Percentiles rank a stretch among this genome's conserved stretches.
Conservation (phyloP, 2,113 vertebrate genomes). For the Lucifuga dentata region DNA sequence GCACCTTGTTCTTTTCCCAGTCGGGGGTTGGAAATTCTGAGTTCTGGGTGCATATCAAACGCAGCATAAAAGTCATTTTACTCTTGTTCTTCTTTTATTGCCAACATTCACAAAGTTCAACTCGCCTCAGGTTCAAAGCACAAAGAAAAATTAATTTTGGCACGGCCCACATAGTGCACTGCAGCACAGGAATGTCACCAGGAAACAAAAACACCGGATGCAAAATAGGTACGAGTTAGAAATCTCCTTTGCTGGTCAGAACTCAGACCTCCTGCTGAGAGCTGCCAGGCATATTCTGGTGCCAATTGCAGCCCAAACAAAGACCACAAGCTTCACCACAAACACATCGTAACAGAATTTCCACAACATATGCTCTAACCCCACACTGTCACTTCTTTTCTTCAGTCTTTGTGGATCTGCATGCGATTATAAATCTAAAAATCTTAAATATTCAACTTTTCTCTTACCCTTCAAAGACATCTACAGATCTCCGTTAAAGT, state of each 20-base stretch:
- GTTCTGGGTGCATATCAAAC: too few relatives aligned
- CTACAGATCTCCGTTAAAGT: too few relatives aligned
- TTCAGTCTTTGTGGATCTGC: conserved; percentile 43
- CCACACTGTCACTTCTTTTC: conserved; percentile 12
- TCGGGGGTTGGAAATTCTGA: too few relatives aligned
- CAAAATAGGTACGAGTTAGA: conserved; percentile 33
- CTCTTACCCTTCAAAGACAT: too few relatives aligned
- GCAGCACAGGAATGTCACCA: too few relatives aligned
- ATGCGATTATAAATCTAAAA: conserved; percentile 59
- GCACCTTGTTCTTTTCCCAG: too few relatives aligned
- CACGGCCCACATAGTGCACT: too few relatives aligned
- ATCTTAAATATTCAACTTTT: not conserved
- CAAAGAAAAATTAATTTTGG: too few relatives aligned
- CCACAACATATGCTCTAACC: conserved; percentile 31
- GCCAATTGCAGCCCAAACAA: conserved; percentile 58
- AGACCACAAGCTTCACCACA: conserved; percentile 51
- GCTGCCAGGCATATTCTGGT: conserved; percentile 69
- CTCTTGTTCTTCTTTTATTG: too few relatives aligned
- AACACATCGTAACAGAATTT: conserved; percentile 54
- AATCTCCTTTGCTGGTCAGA: conserved; percentile 57
- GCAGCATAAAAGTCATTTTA: too few relatives aligned
- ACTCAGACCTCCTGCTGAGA: conserved; percentile 51
- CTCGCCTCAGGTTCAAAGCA: too few relatives aligned
- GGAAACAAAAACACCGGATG: too few relatives aligned
- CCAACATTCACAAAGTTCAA: not conserved